Percentiles rank a stretch among this genome's conserved stretches.
Evolutionary conservation across 2,888 invertebrate genomes (phyloP).

Genomic region (Torymus tubicola): DNA sequence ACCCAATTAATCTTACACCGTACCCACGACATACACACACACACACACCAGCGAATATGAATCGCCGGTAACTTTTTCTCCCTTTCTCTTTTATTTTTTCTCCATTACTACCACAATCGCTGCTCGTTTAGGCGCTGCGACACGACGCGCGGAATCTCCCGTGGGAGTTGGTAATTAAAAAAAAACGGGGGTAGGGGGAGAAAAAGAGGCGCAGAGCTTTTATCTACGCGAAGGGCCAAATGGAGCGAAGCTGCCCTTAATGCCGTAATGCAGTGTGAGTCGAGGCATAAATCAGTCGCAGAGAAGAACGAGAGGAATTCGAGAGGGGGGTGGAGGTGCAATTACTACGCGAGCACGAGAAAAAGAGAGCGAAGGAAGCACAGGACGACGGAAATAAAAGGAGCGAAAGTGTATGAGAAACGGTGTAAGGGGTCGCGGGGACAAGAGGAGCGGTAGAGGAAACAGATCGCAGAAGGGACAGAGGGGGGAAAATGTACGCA

Average conservation of each 20-base stretch:
- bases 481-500: too few species aligned
- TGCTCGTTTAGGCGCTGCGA: too few species aligned
- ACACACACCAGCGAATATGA: too few species aligned
- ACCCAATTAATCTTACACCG: slow-evolving; percentile 1
- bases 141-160: too few species aligned
- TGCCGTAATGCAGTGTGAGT: slow-evolving; percentile 8
- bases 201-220: too few species aligned
- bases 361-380: neutral
- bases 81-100: too few species aligned
- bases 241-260: neutral
- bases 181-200: too few species aligned
- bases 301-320: neutral
- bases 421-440: neutral
- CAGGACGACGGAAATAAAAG: neutral
- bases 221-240: too few species aligned
- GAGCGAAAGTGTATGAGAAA: slow-evolving; percentile 1
- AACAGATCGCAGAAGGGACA: neutral
- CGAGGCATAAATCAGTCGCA: slow-evolving; percentile 22
- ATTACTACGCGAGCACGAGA: neutral
- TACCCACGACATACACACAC: too few species aligned
- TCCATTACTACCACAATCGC: too few species aligned
- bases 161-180: too few species aligned
- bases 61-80: too few species aligned
- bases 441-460: neutral
- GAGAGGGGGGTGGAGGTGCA: neutral